Conservation (phyloP, 92 coral and sea anemone genomes). For the Zoanthus gigantus region DNA sequence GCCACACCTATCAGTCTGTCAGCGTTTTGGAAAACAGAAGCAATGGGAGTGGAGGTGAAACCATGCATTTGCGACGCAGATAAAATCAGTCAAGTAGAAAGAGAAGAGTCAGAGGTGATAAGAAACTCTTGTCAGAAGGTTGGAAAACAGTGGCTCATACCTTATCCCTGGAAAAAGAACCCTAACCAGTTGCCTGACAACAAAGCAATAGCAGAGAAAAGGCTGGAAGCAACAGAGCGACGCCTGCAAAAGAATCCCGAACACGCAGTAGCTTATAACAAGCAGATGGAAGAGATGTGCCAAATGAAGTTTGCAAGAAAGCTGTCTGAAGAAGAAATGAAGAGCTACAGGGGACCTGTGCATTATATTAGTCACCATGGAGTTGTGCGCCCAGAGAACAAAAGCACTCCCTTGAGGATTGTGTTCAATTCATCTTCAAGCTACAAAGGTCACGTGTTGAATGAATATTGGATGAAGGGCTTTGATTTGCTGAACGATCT, state of each 20-base stretch:
- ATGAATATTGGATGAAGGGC: conserved; percentile 44
- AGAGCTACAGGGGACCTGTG: not conserved
- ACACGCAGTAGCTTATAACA: conserved; percentile 2
- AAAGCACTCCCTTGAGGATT: conserved; percentile 45
- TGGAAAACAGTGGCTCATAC: conserved; percentile 24
- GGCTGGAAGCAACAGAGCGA: conserved; percentile 8
- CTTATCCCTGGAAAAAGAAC: conserved; percentile 37
- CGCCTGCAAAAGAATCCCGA: not conserved
- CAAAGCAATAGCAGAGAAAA: conserved; percentile 36
- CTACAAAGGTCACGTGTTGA: conserved; percentile 8
- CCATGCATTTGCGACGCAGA: no score
- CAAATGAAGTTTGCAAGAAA: conserved; percentile 2
- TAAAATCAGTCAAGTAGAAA: no score
- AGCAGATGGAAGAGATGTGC: conserved; percentile 20
- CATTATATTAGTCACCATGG: conserved; percentile 11
- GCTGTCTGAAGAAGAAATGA: not conserved
- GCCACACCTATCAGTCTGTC: conserved; percentile 59
- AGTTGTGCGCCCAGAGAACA: conserved; percentile 3
- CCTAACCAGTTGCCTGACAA: conserved; percentile 52
- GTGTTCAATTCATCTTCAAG: conserved; percentile 25
- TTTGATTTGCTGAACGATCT: no score
- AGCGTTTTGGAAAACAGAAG: conserved; percentile 37
- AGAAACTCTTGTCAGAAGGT: conserved; percentile 39
- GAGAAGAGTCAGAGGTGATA: conserved; percentile 3
- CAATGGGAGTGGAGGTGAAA: no score